A percentile compares a stretch with the other conserved stretches of the same genome.
phyloP scores from a whole-genome alignment of 2,113 vertebrate species.

The Xiphorhynchus elegans region DNA sequence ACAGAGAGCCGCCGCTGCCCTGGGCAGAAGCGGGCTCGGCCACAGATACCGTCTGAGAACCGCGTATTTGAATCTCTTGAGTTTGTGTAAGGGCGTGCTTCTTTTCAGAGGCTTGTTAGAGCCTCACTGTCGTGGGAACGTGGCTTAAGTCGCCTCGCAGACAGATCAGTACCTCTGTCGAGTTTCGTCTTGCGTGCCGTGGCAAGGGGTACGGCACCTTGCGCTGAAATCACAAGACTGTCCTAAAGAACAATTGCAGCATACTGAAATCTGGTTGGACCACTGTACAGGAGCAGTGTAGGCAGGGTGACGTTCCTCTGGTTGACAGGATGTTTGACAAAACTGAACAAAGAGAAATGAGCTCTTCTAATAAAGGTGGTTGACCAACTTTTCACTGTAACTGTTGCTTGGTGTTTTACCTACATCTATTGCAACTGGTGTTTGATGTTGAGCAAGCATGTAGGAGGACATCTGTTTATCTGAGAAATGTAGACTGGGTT shows the following conservation, averaged over 20 bases:
- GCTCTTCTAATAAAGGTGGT: background rate
- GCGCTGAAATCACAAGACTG: background rate
- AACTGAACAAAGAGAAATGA: background rate
- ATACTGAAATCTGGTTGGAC: background rate
- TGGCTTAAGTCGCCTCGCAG: background rate
- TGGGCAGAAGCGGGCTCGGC: background rate
- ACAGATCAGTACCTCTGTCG: rapidly evolving
- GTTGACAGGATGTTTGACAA: background rate
- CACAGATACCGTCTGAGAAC: rapidly evolving
- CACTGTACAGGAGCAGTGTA: background rate
- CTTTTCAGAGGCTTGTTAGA: background rate
- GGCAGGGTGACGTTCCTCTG: background rate
- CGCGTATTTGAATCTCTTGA: rapidly evolving
- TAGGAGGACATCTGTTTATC: background rate
- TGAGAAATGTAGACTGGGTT: background rate
- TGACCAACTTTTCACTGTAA: background rate
- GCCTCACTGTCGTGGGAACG: rapidly evolving
- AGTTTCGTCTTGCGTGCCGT: too few relatives aligned
- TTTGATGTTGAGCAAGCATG: constrained; percentile 23
- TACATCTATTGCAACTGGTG: background rate
- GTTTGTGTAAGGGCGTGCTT: rapidly evolving
- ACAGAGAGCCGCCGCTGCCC: rapidly evolving
- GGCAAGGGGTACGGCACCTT: background rate
- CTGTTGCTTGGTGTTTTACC: background rate
- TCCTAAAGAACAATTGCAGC: background rate